Evolutionary conservation across 2,113 vertebrate species (phyloP).

Genomic region (Paraplagusia blochii): DNA sequence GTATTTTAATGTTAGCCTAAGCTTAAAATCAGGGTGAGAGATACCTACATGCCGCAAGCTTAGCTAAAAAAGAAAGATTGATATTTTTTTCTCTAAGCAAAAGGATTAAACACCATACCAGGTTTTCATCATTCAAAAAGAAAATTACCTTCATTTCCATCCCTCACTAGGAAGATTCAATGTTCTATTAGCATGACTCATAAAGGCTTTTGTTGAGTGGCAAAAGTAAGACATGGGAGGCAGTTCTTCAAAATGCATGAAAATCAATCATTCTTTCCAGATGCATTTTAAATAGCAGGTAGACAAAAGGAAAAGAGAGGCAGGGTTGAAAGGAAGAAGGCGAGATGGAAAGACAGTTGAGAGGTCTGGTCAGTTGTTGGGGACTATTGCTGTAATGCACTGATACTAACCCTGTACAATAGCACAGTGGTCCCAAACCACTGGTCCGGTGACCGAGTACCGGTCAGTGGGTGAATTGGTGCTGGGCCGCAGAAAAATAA

Average conservation of each 20-base stretch:
- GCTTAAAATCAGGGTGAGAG: too few species aligned
- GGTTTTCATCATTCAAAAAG: conserved; percentile 23
- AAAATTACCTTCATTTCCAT: conserved; percentile 30
- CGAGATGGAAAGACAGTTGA: background rate
- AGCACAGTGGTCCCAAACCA: too few species aligned
- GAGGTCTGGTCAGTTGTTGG: too few species aligned
- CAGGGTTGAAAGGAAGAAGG: background rate
- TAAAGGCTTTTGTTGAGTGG: conserved; percentile 18
- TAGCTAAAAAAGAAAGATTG: too few species aligned
- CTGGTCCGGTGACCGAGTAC: too few species aligned
- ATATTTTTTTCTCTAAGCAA: background rate
- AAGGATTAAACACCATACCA: background rate
- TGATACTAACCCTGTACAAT: too few species aligned
- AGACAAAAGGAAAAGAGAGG: background rate
- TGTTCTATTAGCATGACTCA: conserved; percentile 42
- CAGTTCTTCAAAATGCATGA: conserved; percentile 8
- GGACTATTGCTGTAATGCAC: too few species aligned
- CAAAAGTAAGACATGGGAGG: conserved; percentile 24
- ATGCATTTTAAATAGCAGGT: conserved; percentile 37
- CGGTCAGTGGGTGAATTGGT: too few species aligned
- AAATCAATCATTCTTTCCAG: conserved; percentile 46
- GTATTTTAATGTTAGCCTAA: too few species aligned
- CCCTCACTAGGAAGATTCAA: conserved; percentile 34
- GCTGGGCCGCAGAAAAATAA: too few species aligned
- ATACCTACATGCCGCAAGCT: too few species aligned